Conservation (phyloP, 2,113 vertebrate species). For the Onychostoma macrolepis region DNA sequence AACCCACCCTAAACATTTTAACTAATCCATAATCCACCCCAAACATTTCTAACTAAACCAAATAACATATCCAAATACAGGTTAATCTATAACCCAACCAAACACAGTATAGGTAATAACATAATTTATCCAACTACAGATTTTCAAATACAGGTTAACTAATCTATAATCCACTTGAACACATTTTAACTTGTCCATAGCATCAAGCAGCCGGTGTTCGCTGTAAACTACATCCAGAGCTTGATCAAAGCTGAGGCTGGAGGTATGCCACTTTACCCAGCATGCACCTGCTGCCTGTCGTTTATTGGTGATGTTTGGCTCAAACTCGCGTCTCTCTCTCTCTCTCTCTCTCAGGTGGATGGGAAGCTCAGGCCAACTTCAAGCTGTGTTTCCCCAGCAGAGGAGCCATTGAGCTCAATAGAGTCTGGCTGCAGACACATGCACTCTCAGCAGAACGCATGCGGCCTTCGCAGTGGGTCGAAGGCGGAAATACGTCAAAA, state of each 20-base stretch:
- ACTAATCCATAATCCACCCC: too few species aligned
- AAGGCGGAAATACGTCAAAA: too few species aligned
- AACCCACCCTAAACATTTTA: background rate
- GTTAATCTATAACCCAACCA: background rate
- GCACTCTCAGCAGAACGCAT: too few species aligned
- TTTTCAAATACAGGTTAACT: too few species aligned
- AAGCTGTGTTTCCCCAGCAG: constrained; percentile 90
- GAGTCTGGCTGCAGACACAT: too few species aligned
- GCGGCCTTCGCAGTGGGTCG: too few species aligned
- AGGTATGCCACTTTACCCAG: constrained; percentile 70
- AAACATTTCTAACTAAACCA: too few species aligned
- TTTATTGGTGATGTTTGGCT: background rate
- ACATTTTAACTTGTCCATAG: constrained; percentile 50
- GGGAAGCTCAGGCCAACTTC: constrained; percentile 92
- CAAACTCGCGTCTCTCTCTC: background rate
- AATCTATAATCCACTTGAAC: background rate
- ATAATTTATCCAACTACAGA: background rate
- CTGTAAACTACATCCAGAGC: constrained; percentile 93
- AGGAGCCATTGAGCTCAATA: constrained; percentile 92
- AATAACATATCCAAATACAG: background rate
- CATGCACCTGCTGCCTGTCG: background rate
- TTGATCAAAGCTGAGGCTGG: constrained; percentile 83
- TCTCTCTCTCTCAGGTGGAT: constrained; percentile 82
- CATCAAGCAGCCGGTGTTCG: constrained; percentile 91
- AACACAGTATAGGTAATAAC: background rate